Conservation (phyloP, 2,888 invertebrate species). For the Tubulanus polymorphus region DNA sequence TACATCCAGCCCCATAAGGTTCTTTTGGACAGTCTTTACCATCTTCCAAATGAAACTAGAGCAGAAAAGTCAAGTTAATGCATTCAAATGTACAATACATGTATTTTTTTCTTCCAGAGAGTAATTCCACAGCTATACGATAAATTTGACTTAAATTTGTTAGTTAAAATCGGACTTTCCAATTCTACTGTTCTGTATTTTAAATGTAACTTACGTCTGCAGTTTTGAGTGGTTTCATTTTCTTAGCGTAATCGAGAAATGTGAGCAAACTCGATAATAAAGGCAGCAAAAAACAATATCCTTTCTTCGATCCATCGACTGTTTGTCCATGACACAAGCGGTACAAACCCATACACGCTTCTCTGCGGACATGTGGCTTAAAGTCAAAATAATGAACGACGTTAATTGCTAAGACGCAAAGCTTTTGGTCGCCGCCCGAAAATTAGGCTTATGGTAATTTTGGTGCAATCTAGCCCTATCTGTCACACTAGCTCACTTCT, state of each 20-base stretch:
- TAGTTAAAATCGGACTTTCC: no score
- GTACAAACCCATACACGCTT: constrained; percentile 89
- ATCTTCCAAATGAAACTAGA: neutral
- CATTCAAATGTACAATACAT: no score
- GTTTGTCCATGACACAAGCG: constrained; percentile 70
- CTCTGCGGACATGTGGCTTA: constrained; percentile 76
- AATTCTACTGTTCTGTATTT: no score
- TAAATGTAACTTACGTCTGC: constrained; percentile 46
- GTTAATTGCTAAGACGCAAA: no score
- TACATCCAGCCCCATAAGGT: constrained; percentile 88
- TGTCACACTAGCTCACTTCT: no score
- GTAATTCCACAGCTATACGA: no score
- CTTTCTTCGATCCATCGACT: constrained; percentile 44
- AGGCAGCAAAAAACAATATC: constrained; percentile 61
- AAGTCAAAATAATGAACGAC: constrained; percentile 14
- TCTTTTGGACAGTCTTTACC: constrained; percentile 60
- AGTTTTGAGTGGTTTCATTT: constrained; percentile 68
- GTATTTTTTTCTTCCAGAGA: no score
- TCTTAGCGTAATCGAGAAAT: constrained; percentile 78
- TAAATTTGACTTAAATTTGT: no score
- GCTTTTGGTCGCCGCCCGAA: no score
- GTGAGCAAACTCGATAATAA: constrained; percentile 75
- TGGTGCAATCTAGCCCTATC: no score
- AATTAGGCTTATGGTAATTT: no score
- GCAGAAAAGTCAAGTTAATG: neutral